A percentile compares a stretch with the other conserved stretches of the same genome.
These are phyloP conservation scores for Drosophila tani DNA, from an alignment of 1,140 invertebrate species.

Conservation along the genomic window DNA sequence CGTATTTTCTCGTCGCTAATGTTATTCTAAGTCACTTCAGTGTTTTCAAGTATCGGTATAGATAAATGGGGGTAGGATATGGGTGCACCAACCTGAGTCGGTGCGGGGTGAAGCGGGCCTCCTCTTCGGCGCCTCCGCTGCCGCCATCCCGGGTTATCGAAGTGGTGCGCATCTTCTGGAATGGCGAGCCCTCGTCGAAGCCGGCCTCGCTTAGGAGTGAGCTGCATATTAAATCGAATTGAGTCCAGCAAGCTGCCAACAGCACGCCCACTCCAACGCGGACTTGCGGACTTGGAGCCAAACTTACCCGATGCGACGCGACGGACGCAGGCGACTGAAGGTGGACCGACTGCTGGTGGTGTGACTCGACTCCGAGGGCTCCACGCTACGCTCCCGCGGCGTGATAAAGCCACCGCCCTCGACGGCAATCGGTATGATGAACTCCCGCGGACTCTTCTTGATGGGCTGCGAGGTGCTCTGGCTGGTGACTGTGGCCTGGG, in stretches of 20 bases:
- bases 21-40: background rate
- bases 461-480: constrained; percentile 89
- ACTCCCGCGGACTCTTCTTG: constrained; percentile 94
- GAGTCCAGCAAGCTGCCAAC: constrained; percentile 1
- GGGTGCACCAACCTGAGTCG: constrained; percentile 87
- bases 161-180: constrained; percentile 86
- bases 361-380: constrained; percentile 88
- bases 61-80: constrained; percentile 13
- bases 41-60: background rate
- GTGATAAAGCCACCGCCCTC: constrained; percentile 95
- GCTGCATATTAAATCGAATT: constrained; percentile 78
- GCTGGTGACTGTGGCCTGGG: constrained; percentile 73
- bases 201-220: constrained; percentile 89
- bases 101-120: constrained; percentile 89
- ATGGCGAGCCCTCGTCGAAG: constrained; percentile 90
- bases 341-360: constrained; percentile 85
- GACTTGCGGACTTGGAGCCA: background rate
- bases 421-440: constrained; percentile 95
- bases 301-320: constrained; percentile 75
- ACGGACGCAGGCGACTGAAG: constrained; percentile 75
- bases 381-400: constrained; percentile 90
- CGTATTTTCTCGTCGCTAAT: background rate
- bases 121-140: constrained; percentile 85
- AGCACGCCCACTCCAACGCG: background rate
- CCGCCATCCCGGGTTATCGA: constrained; percentile 85